A percentile compares a stretch with the other conserved stretches of the same genome.
phyloP scores from a whole-genome alignment of 2,113 vertebrate species.

The Odontesthes bonariensis region DNA sequence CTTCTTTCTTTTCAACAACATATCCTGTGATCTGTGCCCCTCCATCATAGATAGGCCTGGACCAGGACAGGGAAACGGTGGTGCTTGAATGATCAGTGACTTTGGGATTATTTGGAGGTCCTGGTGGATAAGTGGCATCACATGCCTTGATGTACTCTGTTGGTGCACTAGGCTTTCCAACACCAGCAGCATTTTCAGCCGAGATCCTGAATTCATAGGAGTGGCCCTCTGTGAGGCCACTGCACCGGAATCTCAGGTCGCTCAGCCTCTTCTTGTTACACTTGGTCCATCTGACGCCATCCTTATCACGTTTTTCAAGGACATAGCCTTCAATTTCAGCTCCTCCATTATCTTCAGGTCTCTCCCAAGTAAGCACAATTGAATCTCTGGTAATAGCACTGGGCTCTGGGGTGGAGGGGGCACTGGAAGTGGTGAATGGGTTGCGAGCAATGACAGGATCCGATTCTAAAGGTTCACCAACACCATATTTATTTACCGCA shows the following conservation, averaged over 20 bases:
- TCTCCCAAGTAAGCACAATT: conserved; percentile 93
- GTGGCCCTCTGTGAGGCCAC: conserved; percentile 93
- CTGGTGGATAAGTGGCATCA: conserved; percentile 94
- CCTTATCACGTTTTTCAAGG: conserved; percentile 98
- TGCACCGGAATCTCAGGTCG: conserved; percentile 91
- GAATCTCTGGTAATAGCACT: conserved; percentile 94
- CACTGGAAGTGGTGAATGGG: conserved; percentile 91
- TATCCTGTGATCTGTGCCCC: conserved; percentile 93
- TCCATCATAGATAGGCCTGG: conserved; percentile 96
- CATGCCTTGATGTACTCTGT: conserved; percentile 92
- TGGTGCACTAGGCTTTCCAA: conserved; percentile 91
- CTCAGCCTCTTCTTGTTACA: conserved; percentile 96
- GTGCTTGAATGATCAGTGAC: conserved; percentile 93
- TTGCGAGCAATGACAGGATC: conserved; percentile 92
- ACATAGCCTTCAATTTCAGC: conserved; percentile 95
- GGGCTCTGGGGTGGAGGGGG: conserved; percentile 91
- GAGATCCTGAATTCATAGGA: conserved; percentile 96
- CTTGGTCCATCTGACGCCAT: conserved; percentile 95
- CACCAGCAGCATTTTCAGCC: conserved; percentile 96
- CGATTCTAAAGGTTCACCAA: conserved; percentile 95
- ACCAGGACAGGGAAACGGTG: conserved; percentile 93
- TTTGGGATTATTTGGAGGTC: conserved; percentile 94
- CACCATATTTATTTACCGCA: conserved; percentile 97
- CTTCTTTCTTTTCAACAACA: conserved; percentile 91
- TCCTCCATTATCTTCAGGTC: conserved; percentile 92